A percentile compares a stretch with the other conserved stretches of the same genome.
These are phyloP conservation scores for Dryoscopus gambensis DNA, from an alignment of 2,113 vertebrate species.

Conservation along the genomic window DNA sequence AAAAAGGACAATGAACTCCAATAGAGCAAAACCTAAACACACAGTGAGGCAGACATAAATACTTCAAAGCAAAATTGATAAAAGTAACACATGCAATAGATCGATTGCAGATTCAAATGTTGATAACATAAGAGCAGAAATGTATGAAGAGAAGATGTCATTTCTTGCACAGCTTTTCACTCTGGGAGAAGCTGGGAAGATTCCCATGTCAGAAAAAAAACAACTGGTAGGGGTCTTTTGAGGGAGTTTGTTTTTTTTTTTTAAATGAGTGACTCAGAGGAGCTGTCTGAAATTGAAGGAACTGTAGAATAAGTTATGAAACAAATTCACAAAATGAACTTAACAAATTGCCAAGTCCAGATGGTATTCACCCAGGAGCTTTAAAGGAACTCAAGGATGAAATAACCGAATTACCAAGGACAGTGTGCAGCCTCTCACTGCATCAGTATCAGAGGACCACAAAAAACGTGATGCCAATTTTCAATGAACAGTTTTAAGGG, in stretches of 20 bases:
- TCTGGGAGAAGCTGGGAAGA: not conserved
- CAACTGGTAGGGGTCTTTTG: not conserved
- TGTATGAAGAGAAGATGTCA: not conserved
- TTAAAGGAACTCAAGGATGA: constrained; percentile 23
- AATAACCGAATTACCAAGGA: constrained; percentile 2
- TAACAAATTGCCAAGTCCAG: constrained; percentile 33
- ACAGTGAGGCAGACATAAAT: not conserved
- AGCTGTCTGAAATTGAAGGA: not conserved
- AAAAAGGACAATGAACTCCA: not conserved
- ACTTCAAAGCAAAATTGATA: not conserved
- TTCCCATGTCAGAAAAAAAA: not conserved
- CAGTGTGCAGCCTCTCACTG: not conserved
- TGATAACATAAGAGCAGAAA: not conserved
- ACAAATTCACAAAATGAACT: constrained; percentile 12
- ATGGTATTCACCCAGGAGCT: constrained; percentile 32
- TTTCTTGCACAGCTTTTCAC: not conserved
- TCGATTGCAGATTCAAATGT: not conserved
- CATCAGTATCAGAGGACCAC: not conserved
- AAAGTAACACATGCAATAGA: not conserved
- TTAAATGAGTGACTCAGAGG: not conserved
- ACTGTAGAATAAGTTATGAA: not conserved
- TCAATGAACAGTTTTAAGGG: not conserved
- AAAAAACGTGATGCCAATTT: not conserved
- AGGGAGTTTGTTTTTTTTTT: not conserved
- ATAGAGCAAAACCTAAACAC: not conserved